Conservation (phyloP, 1,140 invertebrate genomes). For the Drosophila triauraria region DNA sequence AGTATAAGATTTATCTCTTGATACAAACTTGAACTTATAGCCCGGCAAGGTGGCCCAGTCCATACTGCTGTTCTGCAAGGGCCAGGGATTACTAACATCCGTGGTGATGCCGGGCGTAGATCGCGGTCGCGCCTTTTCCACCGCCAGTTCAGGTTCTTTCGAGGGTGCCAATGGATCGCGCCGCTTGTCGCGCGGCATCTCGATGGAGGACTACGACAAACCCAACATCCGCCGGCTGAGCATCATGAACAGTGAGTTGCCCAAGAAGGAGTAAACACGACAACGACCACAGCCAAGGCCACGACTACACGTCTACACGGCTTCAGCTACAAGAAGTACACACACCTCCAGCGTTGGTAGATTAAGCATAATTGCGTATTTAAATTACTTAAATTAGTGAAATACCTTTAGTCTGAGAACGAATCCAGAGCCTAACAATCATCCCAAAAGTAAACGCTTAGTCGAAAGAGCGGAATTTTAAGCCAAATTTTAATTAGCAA, state of each 20-base stretch:
- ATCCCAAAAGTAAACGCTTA: conserved; percentile 61
- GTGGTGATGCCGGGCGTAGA: conserved; percentile 90
- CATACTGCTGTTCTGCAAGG: conserved; percentile 93
- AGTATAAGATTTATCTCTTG: neutral
- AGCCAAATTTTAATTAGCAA: conserved; percentile 63
- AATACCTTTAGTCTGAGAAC: conserved; percentile 54
- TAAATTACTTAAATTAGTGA: conserved; percentile 61
- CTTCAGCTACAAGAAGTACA: conserved; percentile 27
- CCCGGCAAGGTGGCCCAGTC: conserved; percentile 93
- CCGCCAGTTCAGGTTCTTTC: conserved; percentile 86
- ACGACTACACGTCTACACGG: conserved; percentile 4
- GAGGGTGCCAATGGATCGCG: conserved; percentile 75
- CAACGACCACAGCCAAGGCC: conserved; percentile 26
- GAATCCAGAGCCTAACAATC: conserved; percentile 61
- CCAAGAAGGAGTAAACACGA: conserved; percentile 74
- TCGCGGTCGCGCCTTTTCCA: conserved; percentile 87
- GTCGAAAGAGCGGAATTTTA: conserved; percentile 49
- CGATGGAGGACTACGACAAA: conserved; percentile 94
- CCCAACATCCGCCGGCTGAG: conserved; percentile 91
- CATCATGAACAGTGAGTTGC: conserved; percentile 86
- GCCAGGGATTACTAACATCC: conserved; percentile 91
- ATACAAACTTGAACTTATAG: conserved; percentile 83
- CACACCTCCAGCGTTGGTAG: conserved; percentile 47
- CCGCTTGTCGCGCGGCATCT: conserved; percentile 89
- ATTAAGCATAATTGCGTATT: conserved; percentile 59